Conservation (phyloP, 2,888 invertebrate genomes). For the Leptinotarsa haldemani region DNA sequence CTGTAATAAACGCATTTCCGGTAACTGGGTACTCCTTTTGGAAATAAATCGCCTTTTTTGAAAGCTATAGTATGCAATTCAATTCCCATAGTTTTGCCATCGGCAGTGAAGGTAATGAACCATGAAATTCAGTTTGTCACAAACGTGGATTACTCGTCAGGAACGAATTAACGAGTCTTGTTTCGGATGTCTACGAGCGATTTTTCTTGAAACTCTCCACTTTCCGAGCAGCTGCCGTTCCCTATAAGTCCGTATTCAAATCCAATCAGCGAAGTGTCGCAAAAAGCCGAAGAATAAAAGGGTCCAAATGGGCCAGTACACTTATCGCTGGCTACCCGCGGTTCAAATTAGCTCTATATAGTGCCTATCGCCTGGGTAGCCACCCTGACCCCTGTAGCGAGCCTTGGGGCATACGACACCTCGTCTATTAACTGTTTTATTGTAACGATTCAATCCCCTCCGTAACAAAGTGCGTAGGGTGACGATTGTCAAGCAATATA, state of each 20-base stretch:
- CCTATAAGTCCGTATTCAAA: conserved; percentile 61
- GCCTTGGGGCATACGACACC: conserved; percentile 65
- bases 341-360: conserved; percentile 65
- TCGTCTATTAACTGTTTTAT: conserved; percentile 68
- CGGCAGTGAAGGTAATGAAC: not conserved
- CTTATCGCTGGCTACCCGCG: conserved; percentile 65
- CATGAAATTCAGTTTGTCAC: not conserved
- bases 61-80: too few relatives aligned
- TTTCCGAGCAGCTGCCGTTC: conserved; percentile 42
- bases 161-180: not conserved
- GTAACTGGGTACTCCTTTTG: too few relatives aligned
- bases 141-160: not conserved
- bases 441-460: conserved; percentile 65
- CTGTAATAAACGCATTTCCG: too few relatives aligned
- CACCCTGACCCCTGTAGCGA: conserved; percentile 60
- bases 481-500: conserved; percentile 52
- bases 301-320: conserved; percentile 59
- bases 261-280: conserved; percentile 63
- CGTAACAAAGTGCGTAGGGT: conserved; percentile 52
- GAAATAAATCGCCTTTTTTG: too few relatives aligned
- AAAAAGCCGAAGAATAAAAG: conserved; percentile 57
- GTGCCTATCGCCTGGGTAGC: conserved; percentile 62
- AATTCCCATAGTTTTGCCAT: too few relatives aligned
- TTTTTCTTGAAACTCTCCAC: conserved; percentile 17
- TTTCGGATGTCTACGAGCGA: not conserved